A percentile compares a stretch with the other conserved stretches of the same genome.
Conservation (phyloP, 2,113 vertebrate genomes). For the Peromyscus maniculatus region DNA sequence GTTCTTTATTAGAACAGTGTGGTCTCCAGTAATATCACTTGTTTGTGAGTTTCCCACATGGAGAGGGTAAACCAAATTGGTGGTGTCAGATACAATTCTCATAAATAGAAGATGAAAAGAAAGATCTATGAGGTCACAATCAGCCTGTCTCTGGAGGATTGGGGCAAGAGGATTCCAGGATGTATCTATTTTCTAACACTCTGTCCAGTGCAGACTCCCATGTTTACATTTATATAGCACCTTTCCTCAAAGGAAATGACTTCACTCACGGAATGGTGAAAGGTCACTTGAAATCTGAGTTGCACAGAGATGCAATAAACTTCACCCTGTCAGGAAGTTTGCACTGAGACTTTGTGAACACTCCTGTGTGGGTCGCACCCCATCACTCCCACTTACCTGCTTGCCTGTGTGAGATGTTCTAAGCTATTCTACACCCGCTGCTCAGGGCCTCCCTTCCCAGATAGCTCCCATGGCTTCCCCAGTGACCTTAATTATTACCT, state of each 20-base stretch:
- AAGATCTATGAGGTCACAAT: constrained; percentile 43
- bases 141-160: background rate
- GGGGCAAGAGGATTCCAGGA: background rate
- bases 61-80: background rate
- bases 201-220: background rate
- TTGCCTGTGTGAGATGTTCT: background rate
- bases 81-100: constrained; percentile 54
- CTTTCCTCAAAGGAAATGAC: constrained; percentile 72
- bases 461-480: background rate
- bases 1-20: constrained; percentile 52
- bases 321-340: constrained; percentile 29
- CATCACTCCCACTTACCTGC: background rate
- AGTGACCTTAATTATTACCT: constrained; percentile 64
- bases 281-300: constrained; percentile 66
- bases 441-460: background rate
- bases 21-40: constrained; percentile 24
- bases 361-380: background rate
- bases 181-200: constrained; percentile 49
- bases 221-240: constrained; percentile 49
- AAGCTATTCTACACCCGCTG: background rate
- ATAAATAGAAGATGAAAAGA: constrained; percentile 57
- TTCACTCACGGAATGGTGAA: background rate
- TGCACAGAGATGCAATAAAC: background rate
- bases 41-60: constrained; percentile 35
- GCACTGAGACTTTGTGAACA: background rate